A percentile compares a stretch with the other conserved stretches of the same genome.
Evolutionary conservation across 2,113 vertebrate genomes (phyloP).

Genomic region (Pelodiscus sinensis): DNA sequence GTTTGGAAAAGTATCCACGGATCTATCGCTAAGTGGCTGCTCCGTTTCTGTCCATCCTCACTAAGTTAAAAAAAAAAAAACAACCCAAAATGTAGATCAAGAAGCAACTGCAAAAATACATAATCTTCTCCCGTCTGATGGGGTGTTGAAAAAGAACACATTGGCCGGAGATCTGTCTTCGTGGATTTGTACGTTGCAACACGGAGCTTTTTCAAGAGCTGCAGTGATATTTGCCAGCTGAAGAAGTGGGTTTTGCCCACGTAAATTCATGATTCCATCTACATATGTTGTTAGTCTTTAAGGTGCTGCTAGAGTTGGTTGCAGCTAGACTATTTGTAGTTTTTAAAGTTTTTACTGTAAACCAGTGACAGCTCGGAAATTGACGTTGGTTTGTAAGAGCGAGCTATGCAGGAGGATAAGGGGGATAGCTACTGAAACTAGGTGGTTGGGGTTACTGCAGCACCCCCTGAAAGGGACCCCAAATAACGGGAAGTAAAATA

Average conservation of each 20-base stretch:
- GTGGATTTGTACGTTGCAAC: not conserved
- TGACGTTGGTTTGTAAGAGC: not conserved
- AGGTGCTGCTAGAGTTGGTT: no score
- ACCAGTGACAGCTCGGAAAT: not conserved
- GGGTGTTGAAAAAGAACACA: not conserved
- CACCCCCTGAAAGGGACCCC: not conserved
- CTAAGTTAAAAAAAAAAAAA: not conserved
- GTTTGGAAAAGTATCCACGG: not conserved
- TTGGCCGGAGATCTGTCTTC: not conserved
- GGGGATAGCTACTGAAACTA: no score
- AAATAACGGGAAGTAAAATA: not conserved
- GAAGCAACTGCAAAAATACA: not conserved
- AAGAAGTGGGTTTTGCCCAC: no score
- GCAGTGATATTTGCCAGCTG: not conserved
- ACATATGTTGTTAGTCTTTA: no score
- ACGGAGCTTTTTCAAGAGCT: not conserved
- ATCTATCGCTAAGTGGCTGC: accelerated
- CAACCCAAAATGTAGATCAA: not conserved
- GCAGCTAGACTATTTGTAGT: no score
- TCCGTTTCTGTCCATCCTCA: accelerated
- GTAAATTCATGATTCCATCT: no score
- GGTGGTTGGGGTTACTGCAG: no score
- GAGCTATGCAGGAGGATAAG: not conserved
- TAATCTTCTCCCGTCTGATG: not conserved
- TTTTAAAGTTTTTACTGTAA: not conserved